Conservation (phyloP, 2,797 vertebrate genomes). For the Rhynchotus rufescens region DNA sequence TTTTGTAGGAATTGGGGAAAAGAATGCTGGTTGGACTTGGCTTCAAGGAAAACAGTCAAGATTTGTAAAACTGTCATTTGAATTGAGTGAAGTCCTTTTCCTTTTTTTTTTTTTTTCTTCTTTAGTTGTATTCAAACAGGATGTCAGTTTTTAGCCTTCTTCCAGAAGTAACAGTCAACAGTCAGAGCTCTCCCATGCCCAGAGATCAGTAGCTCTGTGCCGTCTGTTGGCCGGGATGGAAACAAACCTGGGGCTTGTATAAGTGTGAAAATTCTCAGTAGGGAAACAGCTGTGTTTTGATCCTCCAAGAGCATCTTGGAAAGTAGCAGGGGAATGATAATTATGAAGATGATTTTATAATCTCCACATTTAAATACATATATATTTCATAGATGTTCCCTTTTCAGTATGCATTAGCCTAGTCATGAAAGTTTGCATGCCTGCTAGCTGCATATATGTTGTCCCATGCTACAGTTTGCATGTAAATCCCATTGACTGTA, state of each 20-base stretch:
- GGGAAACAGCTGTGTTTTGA: conserved; percentile 74
- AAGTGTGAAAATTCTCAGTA: conserved; percentile 72
- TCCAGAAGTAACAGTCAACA: conserved; percentile 64
- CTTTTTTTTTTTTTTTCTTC: background rate
- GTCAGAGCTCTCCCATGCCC: conserved; percentile 63
- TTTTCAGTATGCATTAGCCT: conserved; percentile 39
- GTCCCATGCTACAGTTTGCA: background rate
- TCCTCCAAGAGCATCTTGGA: conserved; percentile 68
- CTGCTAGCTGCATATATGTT: background rate
- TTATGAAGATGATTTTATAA: conserved; percentile 55
- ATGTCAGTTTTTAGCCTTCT: conserved; percentile 73
- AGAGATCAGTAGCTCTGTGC: conserved; percentile 61
- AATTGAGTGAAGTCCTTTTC: conserved; percentile 47
- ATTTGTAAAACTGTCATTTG: conserved; percentile 58
- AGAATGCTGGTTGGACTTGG: background rate
- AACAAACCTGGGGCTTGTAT: conserved; percentile 70
- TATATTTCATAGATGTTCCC: conserved; percentile 42
- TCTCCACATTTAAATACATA: conserved; percentile 69
- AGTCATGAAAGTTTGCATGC: conserved; percentile 22
- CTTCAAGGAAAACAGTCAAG: conserved; percentile 61
- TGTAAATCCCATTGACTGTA: background rate
- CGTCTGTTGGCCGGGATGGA: conserved; percentile 65
- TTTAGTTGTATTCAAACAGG: conserved; percentile 69
- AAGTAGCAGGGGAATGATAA: conserved; percentile 66
- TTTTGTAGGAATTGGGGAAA: background rate